Evolutionary conservation across 2,797 vertebrate species (phyloP).

Genomic region (Selene dorsalis): DNA sequence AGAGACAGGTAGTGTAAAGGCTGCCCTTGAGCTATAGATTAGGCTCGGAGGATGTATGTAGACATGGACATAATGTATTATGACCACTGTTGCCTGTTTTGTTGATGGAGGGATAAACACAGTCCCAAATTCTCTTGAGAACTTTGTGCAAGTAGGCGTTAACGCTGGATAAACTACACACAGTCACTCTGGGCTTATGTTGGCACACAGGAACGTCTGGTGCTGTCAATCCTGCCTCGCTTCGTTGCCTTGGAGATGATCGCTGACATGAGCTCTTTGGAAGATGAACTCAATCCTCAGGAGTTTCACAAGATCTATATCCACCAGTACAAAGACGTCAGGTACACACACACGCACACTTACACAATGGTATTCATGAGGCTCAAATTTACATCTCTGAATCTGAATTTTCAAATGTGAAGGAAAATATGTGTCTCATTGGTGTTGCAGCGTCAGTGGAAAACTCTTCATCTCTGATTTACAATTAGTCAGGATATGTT

Average conservation of each 20-base stretch:
- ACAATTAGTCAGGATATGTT: background rate
- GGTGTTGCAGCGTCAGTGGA: rapidly evolving
- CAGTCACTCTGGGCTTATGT: conserved; percentile 3
- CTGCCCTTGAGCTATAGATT: background rate
- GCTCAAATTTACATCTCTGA: background rate
- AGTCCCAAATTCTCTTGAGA: background rate
- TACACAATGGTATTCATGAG: background rate
- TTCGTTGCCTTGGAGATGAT: conserved; percentile 89
- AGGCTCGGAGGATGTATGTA: background rate
- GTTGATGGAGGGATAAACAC: background rate
- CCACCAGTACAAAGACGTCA: conserved; percentile 86
- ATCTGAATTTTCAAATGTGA: background rate
- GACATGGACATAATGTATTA: background rate
- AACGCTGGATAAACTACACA: background rate
- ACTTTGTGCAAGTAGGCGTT: background rate
- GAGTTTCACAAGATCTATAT: conserved; percentile 87
- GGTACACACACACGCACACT: conserved; percentile 68
- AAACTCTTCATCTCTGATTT: background rate
- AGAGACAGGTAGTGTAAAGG: conserved; percentile 81
- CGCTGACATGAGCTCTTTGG: conserved; percentile 82
- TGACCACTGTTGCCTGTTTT: background rate
- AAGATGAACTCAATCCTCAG: conserved; percentile 81
- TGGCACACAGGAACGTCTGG: conserved; percentile 80
- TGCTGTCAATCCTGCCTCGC: conserved; percentile 84
- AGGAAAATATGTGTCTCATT: background rate